Conservation (phyloP, 2,888 invertebrate genomes). For the Trichogramma dendrolimi region DNA sequence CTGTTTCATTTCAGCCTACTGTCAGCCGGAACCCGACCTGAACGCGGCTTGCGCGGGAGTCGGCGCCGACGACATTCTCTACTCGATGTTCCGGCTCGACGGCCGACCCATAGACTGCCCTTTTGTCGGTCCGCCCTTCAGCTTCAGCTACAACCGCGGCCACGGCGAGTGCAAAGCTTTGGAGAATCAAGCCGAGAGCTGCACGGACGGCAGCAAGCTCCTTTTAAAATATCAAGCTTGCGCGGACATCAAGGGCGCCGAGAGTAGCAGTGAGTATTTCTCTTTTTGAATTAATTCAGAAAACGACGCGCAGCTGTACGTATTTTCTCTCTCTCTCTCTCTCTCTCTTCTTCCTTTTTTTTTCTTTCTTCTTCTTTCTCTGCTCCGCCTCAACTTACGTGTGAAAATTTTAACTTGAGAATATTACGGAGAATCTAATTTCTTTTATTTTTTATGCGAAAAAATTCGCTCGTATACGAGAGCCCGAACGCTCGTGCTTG, state of each 20-base stretch:
- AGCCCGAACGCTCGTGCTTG: too few species aligned
- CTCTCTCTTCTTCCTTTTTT: neutral
- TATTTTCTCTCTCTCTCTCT: neutral
- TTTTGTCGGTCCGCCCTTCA: slow-evolving; percentile 75
- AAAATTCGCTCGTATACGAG: too few species aligned
- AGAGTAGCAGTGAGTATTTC: slow-evolving; percentile 66
- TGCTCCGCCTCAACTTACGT: too few species aligned
- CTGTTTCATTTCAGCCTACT: slow-evolving; percentile 13
- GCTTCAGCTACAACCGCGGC: slow-evolving; percentile 71
- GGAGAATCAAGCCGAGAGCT: slow-evolving; percentile 75
- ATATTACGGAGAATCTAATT: too few species aligned
- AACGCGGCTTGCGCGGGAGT: slow-evolving; percentile 14
- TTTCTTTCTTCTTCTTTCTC: slow-evolving; percentile 2
- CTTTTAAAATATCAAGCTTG: slow-evolving; percentile 82
- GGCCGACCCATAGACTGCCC: slow-evolving; percentile 74
- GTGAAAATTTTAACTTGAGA: too few species aligned
- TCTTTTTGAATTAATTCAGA: neutral
- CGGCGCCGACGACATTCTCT: slow-evolving; percentile 68
- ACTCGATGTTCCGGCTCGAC: slow-evolving; percentile 68
- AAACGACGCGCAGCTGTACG: neutral
- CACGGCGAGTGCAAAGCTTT: slow-evolving; percentile 74
- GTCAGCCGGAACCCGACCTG: neutral
- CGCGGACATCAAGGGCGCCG: slow-evolving; percentile 71
- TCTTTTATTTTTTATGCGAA: too few species aligned
- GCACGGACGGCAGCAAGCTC: slow-evolving; percentile 77